Conservation (phyloP, 2,797 vertebrate genomes). For the Mallotus villosus region DNA sequence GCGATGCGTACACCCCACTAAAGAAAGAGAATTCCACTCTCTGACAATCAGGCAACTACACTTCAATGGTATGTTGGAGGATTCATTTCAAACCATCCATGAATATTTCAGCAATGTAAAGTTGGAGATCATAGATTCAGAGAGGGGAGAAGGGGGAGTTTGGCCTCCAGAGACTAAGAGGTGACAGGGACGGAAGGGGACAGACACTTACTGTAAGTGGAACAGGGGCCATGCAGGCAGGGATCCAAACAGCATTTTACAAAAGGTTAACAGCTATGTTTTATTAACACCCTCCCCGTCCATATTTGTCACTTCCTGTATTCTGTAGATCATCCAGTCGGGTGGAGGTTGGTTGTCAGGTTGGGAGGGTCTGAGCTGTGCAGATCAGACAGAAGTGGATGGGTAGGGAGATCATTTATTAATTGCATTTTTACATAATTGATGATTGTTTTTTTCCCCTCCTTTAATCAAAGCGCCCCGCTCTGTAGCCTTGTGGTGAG, state of each 20-base stretch:
- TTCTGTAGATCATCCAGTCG: constrained; percentile 32
- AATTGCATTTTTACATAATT: constrained; percentile 78
- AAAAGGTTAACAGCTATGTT: constrained; percentile 73
- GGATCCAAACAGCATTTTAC: constrained; percentile 50
- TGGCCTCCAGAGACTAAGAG: constrained; percentile 35
- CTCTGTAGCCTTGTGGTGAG: constrained; percentile 57
- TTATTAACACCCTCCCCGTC: constrained; percentile 70
- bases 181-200: constrained; percentile 6
- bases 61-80: constrained; percentile 26
- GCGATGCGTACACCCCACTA: too few species aligned
- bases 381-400: constrained; percentile 67
- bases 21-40: neutral
- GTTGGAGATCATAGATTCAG: constrained; percentile 37
- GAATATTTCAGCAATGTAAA: constrained; percentile 55
- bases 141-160: constrained; percentile 14
- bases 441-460: constrained; percentile 63
- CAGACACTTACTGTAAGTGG: constrained; percentile 22
- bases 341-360: constrained; percentile 28
- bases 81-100: constrained; percentile 42
- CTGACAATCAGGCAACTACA: constrained; percentile 48
- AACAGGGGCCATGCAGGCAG: constrained; percentile 32
- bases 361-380: constrained; percentile 27
- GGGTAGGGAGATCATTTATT: constrained; percentile 63
- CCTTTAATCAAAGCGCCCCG: constrained; percentile 69
- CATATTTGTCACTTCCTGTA: constrained; percentile 67